A percentile compares a stretch with the other conserved stretches of the same genome.
Conservation (phyloP, 2,113 vertebrate species). For the Cacatua alba region DNA sequence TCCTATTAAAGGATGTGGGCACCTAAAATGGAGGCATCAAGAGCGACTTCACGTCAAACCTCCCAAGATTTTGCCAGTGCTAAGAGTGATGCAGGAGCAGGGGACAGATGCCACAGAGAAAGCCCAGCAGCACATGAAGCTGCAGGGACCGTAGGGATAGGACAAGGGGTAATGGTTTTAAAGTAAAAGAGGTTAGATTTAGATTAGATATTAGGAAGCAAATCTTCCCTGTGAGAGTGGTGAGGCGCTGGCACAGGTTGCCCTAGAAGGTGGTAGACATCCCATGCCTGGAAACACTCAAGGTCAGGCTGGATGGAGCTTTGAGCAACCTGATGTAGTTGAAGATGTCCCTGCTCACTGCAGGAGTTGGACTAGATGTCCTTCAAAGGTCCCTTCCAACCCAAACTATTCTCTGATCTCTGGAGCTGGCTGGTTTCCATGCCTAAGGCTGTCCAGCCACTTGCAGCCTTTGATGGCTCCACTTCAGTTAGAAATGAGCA, state of each 20-base stretch:
- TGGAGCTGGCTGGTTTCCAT: neutral
- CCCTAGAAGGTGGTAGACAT: neutral
- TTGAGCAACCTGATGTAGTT: neutral
- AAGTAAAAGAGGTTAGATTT: neutral
- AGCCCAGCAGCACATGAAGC: neutral
- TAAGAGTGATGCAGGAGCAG: neutral
- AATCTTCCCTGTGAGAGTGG: neutral
- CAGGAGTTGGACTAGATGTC: neutral
- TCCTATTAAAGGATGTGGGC: neutral
- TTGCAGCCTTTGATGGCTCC: neutral
- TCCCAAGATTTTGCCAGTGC: neutral
- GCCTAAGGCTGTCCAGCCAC: neutral
- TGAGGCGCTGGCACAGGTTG: neutral
- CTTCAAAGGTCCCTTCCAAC: neutral
- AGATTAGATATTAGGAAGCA: neutral
- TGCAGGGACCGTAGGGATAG: neutral
- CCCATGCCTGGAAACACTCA: neutral
- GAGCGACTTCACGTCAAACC: neutral
- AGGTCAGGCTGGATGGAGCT: neutral
- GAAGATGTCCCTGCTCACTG: neutral
- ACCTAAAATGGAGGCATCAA: neutral
- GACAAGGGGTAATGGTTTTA: neutral
- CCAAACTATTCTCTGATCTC: neutral
- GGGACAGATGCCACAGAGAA: neutral
- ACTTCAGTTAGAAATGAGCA: rapidly evolving